Percentiles rank a stretch among this genome's conserved stretches.
Conservation (phyloP, 2,797 vertebrate genomes). For the Catostomus latipinnis region DNA sequence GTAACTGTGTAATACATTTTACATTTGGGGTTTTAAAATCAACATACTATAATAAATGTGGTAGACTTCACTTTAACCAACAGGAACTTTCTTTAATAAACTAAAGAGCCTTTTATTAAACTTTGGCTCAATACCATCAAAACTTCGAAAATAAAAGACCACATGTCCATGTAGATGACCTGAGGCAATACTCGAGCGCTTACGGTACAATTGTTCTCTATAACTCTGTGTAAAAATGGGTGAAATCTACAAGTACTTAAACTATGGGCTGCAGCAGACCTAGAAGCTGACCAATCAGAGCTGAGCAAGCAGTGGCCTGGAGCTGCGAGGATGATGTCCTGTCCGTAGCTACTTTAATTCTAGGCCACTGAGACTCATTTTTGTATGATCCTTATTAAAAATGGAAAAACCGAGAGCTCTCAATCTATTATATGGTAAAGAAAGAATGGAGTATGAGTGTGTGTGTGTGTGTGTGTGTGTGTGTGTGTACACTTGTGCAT, state of each 20-base stretch:
- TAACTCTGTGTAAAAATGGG: constrained; percentile 36
- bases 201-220: constrained; percentile 28
- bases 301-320: constrained; percentile 18
- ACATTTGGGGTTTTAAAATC: neutral
- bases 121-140: constrained; percentile 16
- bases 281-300: constrained; percentile 50
- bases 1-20: neutral
- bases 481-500: neutral
- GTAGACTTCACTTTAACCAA: neutral
- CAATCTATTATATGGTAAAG: constrained; percentile 15
- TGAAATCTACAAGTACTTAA: constrained; percentile 41
- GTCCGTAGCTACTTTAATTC: constrained; percentile 57
- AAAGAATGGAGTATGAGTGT: constrained; percentile 20
- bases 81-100: neutral
- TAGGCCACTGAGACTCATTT: constrained; percentile 59
- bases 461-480: constrained; percentile 3
- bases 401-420: constrained; percentile 23
- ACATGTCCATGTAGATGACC: constrained; percentile 17
- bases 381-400: constrained; percentile 42
- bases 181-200: constrained; percentile 17
- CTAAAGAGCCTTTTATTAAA: neutral
- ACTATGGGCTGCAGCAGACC: constrained; percentile 17
- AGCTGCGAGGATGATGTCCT: constrained; percentile 43
- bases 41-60: neutral
- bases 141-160: constrained; percentile 11